These are phyloP conservation scores for Ifrita kowaldi DNA, from an alignment of 2,113 vertebrate genomes.

Conservation along the genomic window DNA sequence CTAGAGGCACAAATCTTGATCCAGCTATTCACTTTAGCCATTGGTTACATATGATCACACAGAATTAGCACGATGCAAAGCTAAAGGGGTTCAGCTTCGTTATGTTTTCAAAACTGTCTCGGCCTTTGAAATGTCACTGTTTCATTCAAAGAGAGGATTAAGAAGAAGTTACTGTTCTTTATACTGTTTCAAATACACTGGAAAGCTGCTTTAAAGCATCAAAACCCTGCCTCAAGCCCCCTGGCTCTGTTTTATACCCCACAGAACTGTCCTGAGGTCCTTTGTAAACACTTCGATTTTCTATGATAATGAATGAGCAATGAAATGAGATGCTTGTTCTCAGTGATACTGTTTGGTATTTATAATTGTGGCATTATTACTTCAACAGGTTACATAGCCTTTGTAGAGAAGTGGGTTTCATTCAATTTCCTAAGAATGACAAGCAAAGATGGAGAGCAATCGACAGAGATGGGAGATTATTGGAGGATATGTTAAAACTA, in stretches of 20 bases:
- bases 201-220: background rate
- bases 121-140: constrained; percentile 25
- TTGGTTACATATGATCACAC: background rate
- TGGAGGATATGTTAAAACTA: background rate
- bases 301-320: background rate
- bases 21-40: background rate
- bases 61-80: background rate
- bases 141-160: constrained; percentile 34
- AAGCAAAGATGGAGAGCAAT: background rate
- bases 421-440: background rate
- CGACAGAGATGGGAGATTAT: background rate
- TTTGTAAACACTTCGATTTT: background rate
- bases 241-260: background rate
- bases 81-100: constrained; percentile 25
- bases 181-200: background rate
- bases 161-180: constrained; percentile 16
- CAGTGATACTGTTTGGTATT: background rate
- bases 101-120: constrained; percentile 17
- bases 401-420: background rate
- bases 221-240: background rate
- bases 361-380: background rate
- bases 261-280: background rate
- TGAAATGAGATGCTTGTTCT: background rate
- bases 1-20: background rate
- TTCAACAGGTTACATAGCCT: background rate